Evolutionary conservation across 2,888 invertebrate genomes (phyloP), one percentile per base, ranked within the genome.

Genomic region (Acronicta psi): DNA sequence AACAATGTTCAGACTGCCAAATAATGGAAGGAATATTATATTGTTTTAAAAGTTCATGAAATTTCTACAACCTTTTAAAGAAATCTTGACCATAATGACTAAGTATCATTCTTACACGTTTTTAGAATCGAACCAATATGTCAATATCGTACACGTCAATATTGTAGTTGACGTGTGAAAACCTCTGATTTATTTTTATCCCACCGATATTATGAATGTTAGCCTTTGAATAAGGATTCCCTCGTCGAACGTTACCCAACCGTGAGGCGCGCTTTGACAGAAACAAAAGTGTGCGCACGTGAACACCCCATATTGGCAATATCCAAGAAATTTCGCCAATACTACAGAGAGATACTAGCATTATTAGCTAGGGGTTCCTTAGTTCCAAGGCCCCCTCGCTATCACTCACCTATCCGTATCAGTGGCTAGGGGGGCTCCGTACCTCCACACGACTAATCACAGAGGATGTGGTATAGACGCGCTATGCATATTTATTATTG

Each of bases 401-500:
- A 93, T 93, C 93, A 91, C 90, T 93, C 93, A 94, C 92, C 92
- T 92, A 91, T 90, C 89, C 87, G 90, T 91, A 90, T 91, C 92
- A 89, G 85, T 81, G 79, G 72, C 69, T 75, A 77, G 83, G 81
- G 84, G 81, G 79, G 76, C 56, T 29, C 56, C 43, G 77, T 59
- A 62, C 81, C 87, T 87, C 87, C 87, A 84, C 83, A 81, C 88
- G 85, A 92, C 93, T 94, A 93, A 93, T 93, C 94, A 94, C 93
- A 84, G 92, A 93, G 93, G 92, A 92, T 91, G 92, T 86, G 90
- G 86, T 86, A 91, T 89, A 90, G 91, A 93, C 93, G 93, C 90
- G 92, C 89, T 90, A 92, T 93, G 94, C 94, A 94, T 94, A 94
- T 93, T 94, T 93, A 94, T 93, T 89, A 91, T 88, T 83, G 83